Percentiles rank a stretch among this genome's conserved stretches.
phyloP scores from a whole-genome alignment of 1,140 invertebrate genomes.

The Drosophila paulistorum region DNA sequence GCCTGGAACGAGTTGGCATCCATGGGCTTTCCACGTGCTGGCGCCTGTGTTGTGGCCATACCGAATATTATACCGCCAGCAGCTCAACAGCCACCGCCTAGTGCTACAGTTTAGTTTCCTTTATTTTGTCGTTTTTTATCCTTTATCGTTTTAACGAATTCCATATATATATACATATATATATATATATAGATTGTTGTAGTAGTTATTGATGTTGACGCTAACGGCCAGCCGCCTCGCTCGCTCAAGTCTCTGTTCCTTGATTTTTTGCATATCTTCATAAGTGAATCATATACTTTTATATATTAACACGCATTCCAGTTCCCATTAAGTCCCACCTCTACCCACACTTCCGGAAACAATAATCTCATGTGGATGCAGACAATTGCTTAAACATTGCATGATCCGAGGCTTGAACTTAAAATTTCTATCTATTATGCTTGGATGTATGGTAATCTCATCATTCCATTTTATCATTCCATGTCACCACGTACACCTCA shows the following conservation, averaged over 20 bases:
- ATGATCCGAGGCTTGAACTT: constrained; percentile 1
- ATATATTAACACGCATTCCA: background rate
- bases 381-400: background rate
- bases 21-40: constrained; percentile 91
- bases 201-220: constrained; percentile 1
- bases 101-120: constrained; percentile 81
- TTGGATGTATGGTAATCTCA: constrained; percentile 1
- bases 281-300: background rate
- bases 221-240: background rate
- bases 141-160: constrained; percentile 1
- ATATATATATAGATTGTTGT: constrained; percentile 1
- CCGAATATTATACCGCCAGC: constrained; percentile 82
- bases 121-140: constrained; percentile 22
- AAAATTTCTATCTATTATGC: background rate
- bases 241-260: constrained; percentile 3
- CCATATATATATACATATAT: background rate
- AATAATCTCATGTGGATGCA: background rate
- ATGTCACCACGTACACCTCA: constrained; percentile 4
- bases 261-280: background rate
- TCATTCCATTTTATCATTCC: constrained; percentile 6
- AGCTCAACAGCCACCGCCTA: constrained; percentile 67
- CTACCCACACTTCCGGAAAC: background rate
- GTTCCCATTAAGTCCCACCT: background rate
- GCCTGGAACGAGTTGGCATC: constrained; percentile 92
- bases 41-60: constrained; percentile 92